Evolutionary conservation across 2,113 vertebrate species (phyloP).

Genomic region (Furnarius figulus): DNA sequence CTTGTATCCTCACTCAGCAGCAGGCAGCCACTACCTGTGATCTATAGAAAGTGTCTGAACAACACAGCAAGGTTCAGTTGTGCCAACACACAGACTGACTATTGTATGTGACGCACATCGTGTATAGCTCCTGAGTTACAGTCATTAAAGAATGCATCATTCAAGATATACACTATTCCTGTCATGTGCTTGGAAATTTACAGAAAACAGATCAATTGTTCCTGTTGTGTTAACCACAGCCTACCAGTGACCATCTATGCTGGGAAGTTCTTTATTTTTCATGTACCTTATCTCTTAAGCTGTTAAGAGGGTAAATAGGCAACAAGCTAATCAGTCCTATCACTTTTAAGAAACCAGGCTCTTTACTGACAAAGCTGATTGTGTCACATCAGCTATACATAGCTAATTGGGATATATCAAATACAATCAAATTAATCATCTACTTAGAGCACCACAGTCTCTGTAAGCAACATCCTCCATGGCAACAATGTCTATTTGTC

Average conservation of each 20-base stretch:
- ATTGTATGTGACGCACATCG: rapidly evolving
- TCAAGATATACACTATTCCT: background rate
- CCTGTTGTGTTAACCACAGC: background rate
- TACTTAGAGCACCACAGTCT: background rate
- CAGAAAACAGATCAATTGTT: background rate
- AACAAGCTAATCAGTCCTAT: background rate
- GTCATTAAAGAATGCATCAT: background rate
- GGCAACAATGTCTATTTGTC: background rate
- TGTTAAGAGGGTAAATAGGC: background rate
- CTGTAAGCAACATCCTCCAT: background rate
- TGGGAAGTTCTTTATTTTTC: background rate
- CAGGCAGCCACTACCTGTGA: background rate
- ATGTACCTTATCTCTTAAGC: background rate
- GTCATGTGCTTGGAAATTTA: background rate
- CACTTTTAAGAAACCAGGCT: background rate
- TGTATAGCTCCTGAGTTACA: background rate
- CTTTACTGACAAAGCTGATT: background rate
- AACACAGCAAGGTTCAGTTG: background rate
- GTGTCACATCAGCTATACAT: background rate
- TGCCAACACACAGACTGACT: background rate
- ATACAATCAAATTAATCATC: background rate
- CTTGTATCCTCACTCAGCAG: background rate
- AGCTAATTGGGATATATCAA: background rate
- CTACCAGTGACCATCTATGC: background rate
- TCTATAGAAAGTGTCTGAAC: background rate